Evolutionary conservation across 2,888 invertebrate genomes (phyloP), one percentile per base, ranked within the genome.

Genomic region (Dolomedes plantarius): DNA sequence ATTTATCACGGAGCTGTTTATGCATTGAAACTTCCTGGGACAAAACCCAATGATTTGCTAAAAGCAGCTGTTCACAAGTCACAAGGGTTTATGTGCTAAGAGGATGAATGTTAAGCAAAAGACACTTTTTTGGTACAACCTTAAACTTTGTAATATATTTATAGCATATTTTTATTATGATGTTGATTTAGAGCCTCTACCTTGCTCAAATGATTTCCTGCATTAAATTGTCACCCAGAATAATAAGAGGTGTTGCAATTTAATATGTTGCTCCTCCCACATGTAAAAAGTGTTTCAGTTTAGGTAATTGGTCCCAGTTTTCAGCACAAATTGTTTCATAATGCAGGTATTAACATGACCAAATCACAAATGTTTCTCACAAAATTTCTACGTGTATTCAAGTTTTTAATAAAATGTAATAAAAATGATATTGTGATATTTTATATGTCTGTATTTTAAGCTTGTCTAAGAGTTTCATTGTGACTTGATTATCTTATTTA

Each of bases 161-260:
- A 88, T 88, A 88, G 88, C 88, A 85, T 88, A 88, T 88, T 88
- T 88, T 88, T 88, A 88, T 86, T 88, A 88, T 86, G 85, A 79
- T 88, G 73, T 87, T 85, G 82, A 85, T 85, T 85, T 85, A 85
- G 78, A 85, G 78, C 78, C 85, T 82, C 77, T 68, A 85, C 85
- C 85, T 85, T 85, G 85, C 85, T 85, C 85, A 85, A 85, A 78
- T 73, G 64, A 78, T 78, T 85, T 74, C 85, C 69, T 78, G 77
- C 74, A 71, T 82, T 76, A 71, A 82, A 76, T 71, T 46, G 46
- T 29, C 78, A 68, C 74, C 78, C n/a, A 74, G n/a, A 73, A 79
- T 73, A 85, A 78, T 50, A 74, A 78, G 64, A 85, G 69, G 78
- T 78, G 85, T 68, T 85, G 68, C 74, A 85, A 69, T 74, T 78